Conservation (phyloP, 2,888 invertebrate species). For the Stomorhina lunata region DNA sequence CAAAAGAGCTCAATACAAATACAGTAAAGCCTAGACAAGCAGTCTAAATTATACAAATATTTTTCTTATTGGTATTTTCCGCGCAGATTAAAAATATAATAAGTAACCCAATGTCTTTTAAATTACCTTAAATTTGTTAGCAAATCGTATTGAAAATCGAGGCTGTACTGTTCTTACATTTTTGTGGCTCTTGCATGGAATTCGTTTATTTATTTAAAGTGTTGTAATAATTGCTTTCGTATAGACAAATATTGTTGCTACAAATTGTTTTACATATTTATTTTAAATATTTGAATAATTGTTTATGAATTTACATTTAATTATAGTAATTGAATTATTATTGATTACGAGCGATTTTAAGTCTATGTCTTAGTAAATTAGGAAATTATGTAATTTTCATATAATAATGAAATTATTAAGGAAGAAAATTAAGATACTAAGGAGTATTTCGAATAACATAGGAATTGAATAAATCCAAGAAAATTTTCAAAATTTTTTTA, state of each 20-base stretch:
- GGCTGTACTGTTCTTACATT: too few relatives aligned
- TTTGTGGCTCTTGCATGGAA: not conserved
- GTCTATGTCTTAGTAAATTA: not conserved
- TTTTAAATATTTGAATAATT: not conserved
- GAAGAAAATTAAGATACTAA: too few relatives aligned
- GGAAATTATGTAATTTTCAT: conserved; percentile 19
- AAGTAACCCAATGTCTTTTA: too few relatives aligned
- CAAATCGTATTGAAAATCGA: too few relatives aligned
- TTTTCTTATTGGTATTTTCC: too few relatives aligned
- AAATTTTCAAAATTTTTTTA: too few relatives aligned
- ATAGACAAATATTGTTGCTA: not conserved
- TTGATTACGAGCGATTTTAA: not conserved
- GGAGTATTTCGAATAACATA: too few relatives aligned
- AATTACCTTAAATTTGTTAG: too few relatives aligned
- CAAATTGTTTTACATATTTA: not conserved
- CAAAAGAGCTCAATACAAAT: not conserved
- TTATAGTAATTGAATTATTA: conserved; percentile 15
- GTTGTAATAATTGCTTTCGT: not conserved
- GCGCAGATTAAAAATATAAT: too few relatives aligned
- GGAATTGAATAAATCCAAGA: too few relatives aligned
- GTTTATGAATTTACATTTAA: conserved; percentile 10
- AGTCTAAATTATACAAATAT: too few relatives aligned
- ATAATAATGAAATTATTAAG: not conserved
- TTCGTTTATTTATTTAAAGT: conserved; percentile 1
- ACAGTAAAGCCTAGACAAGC: too few relatives aligned